Base-by-base conservation (phyloP, 1,140 invertebrate species). In the Euborellia annulipes region DNA sequence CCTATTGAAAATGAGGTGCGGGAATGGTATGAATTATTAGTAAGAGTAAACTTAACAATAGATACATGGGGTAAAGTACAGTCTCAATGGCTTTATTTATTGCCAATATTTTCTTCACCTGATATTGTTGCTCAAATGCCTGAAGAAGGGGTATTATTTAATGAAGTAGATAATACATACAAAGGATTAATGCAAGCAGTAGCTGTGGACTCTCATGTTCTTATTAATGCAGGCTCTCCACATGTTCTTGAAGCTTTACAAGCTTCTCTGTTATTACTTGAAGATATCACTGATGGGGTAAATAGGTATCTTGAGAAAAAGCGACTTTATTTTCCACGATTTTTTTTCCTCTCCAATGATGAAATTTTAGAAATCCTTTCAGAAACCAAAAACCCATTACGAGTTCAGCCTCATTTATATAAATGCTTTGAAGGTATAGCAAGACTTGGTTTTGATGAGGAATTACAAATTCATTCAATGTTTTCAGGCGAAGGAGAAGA, bases 331-430 rank as follows among this genome's bases (percentile, higher is more conserved):
- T 96, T 94, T 60, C 82, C 90, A 1, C 70, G 90, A 58, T 92
- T 96, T 59, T 95, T 93, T 66, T 96, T 95, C 57, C 66, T 96
- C 30, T 94, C 90, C 6, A 94, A 94, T 58, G 88, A 94, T 55
- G 91, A 95, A 67, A 84, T 96, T 75, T 67, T 95, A 18, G 88
- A 94, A 64, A 94, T 96, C 56, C 65, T 96, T 36, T 91, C 89
- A 1, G 87, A 94, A 70, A 80, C 84, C 0, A 92, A 89, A 64
- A 86, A 94, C 67, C 87, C 81, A 1, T 58, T 77, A 13, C 73
- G 84, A 49, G 87, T 94, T 3, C 86, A 93, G 55, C 87, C 87
- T 0, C 86, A 93, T 71, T 65, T 94, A 37, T 85, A 84, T 60
- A 95, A 95, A 66, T 92, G 85, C 64, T 93, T 94, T 54, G 85